Evolutionary conservation across 2,797 vertebrate genomes (phyloP).

Genomic region (Sylvia borin): DNA sequence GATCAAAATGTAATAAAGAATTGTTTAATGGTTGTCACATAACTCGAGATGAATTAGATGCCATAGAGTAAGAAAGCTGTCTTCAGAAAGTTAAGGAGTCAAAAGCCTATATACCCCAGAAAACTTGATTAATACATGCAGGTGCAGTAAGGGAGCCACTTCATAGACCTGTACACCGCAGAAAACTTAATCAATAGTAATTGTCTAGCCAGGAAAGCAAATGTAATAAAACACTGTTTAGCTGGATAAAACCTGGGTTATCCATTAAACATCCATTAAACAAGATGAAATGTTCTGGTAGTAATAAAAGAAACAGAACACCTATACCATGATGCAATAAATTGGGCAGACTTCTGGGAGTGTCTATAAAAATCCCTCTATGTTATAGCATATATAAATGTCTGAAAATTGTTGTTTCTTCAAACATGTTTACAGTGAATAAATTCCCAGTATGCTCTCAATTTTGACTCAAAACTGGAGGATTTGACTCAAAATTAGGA

Average conservation of each 20-base stretch:
- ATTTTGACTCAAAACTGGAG: not conserved
- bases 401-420: not conserved
- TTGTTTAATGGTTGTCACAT: not conserved
- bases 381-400: too few relatives aligned
- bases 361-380: not conserved
- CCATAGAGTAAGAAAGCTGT: not conserved
- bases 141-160: not conserved
- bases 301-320: not conserved
- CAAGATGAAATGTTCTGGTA: not conserved
- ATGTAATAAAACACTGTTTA: not conserved
- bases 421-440: fast-evolving
- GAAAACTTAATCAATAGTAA: not conserved
- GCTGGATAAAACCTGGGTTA: not conserved
- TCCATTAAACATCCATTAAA: not conserved
- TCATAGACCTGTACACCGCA: not conserved
- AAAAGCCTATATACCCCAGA: not conserved
- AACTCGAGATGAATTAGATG: not conserved
- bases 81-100: not conserved
- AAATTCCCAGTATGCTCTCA: not conserved
- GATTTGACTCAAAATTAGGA: not conserved
- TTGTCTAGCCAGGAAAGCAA: not conserved
- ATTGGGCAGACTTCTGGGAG: not conserved
- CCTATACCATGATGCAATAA: not conserved
- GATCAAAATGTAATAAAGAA: not conserved
- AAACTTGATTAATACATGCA: not conserved